Base-by-base conservation (phyloP, 2,888 invertebrate species). In the Sycophila texana region DNA sequence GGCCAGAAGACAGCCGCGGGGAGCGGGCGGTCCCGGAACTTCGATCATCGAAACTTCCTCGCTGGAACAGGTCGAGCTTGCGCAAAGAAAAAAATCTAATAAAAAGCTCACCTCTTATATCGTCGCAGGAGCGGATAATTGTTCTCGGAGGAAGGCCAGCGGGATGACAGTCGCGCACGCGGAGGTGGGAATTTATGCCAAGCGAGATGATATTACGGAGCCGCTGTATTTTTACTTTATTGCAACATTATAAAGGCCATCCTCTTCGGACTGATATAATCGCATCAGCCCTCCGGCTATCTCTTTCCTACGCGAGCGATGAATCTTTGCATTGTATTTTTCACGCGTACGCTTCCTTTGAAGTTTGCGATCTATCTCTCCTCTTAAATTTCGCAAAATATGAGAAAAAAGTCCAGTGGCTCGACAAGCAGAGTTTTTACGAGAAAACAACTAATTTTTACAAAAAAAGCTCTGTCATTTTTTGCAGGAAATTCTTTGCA, bases 171-270 rank as follows among this genome's bases (percentile, higher is more conserved):
- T 26, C 39, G 1, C 14, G 18, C 51, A 18, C n/a, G 22, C n/a
- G 53, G 10, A 12, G 18, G 10, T 53, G 30, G 53, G n/a, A 61
- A 72, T 72, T 58, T 71, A 60, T 60, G 20, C 26, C 39, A 14
- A 30, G 22, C 60, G 5, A 60, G 22, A 10, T 13, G 22, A 5
- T 57, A 58, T 58, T 58, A 58, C 16, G 22, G 39, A 47, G 13
- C 60, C 14, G 7, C 65, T 57, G 67, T 26, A 67, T 58, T 75
- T 66, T 75, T 75, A 58, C 67, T 67, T 75, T 75, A 75, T 58
- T 22, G 67, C 67, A 22, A 30, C 60, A 26, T 67, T 60, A 58
- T 3, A 26, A 26, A 22, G 55, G n/a, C 60, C 22, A 26, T 49
- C 67, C 22, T 51, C 30, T 75, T 67, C 51, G 71, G 71, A 20